Evolutionary conservation across 2,797 vertebrate genomes (phyloP), one percentile per base, ranked within the genome.

Genomic region (Falco columbarius): DNA sequence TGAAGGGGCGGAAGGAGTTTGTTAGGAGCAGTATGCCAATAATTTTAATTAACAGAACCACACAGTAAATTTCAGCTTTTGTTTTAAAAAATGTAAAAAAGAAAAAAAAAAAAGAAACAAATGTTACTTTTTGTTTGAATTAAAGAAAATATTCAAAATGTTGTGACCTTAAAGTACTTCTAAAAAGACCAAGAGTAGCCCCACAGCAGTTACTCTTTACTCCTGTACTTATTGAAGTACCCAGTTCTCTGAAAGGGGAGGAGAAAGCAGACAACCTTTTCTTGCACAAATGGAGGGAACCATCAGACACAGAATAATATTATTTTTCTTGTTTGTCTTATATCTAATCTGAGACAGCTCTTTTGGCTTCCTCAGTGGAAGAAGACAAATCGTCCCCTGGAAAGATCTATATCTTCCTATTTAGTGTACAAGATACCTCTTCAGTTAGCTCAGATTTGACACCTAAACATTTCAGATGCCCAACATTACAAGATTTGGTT

Each of bases 261-360:
- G 23, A 76, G 36, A 85, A 93, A 83, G 22, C 14, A 67, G 27
- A n/a, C 38, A 81, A 68, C 14, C 5, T 42, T 72, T 84, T 93
- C 63, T 88, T 52, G 56, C 29, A 70, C 46, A 55, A 34, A 59
- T 90, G 30, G 75, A 93, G 88, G 54, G 61, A 92, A 47, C 20
- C 10, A 17, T 47, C 59, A 56, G 26, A 66, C 38, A 73, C 8
- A 58, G 76, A 90, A 54, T 49, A 20, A 22, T 84, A 89, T 32
- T 81, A 65, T 30, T 90, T 89, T 91, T 91, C 63, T 70, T 87
- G 27, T 90, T 95, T 91, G 70, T 90, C 49, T 93, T 59, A 27
- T 76, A 63, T 59, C 47, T 88, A 82, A 93, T 86, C 63, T 62
- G 29, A 87, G 34, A 63, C 52, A 85, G 9, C 17, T 46, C 20